phyloP scores from a whole-genome alignment of 2,888 invertebrate species.

The Clepsis dumicolana region DNA sequence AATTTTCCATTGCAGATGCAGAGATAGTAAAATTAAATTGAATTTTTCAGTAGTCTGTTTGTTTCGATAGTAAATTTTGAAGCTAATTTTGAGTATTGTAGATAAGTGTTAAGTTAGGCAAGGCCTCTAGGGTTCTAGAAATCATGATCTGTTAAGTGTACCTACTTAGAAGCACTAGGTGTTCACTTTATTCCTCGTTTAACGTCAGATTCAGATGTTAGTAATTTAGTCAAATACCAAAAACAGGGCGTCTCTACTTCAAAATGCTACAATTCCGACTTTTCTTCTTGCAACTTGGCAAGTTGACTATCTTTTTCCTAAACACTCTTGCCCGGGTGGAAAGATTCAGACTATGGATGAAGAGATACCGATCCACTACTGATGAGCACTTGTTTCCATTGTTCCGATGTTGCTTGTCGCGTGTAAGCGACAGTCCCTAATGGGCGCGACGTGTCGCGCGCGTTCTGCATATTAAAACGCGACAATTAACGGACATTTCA shows the following conservation, averaged over 20 bases:
- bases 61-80: no score
- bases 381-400: conserved; percentile 8
- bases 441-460: conserved; percentile 60
- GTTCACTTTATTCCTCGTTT: not conserved
- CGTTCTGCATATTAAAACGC: conserved; percentile 67
- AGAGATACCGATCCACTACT: not conserved
- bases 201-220: no score
- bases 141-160: not conserved
- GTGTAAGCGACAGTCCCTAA: conserved; percentile 51
- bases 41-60: no score
- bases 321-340: no score
- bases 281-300: not conserved
- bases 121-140: no score
- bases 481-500: conserved; percentile 64
- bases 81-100: no score
- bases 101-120: no score
- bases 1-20: no score
- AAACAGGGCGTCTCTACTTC: not conserved
- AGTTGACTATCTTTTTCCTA: no score
- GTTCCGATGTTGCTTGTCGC: conserved; percentile 6
- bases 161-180: not conserved
- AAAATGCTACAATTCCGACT: not conserved
- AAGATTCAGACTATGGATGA: not conserved
- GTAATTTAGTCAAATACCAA: not conserved
- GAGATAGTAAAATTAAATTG: no score